Conservation (phyloP, 2,797 vertebrate species). For the Prionace glauca region DNA sequence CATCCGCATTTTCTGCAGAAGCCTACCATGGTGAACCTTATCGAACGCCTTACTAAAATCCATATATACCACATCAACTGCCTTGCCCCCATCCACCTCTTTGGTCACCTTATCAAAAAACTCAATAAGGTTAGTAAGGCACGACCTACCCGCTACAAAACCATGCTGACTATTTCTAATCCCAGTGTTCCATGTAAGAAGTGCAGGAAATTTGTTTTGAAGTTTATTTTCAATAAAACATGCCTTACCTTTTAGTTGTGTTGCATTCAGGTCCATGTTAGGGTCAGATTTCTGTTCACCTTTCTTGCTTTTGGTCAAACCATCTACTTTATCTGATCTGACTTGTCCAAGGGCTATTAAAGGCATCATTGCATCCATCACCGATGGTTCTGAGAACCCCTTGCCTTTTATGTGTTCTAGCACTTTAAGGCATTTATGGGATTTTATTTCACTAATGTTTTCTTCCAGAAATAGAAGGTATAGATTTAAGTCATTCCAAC, state of each 20-base stretch:
- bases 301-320: constrained; percentile 48
- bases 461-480: constrained; percentile 87
- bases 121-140: no score
- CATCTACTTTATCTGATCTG: constrained; percentile 75
- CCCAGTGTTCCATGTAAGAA: background rate
- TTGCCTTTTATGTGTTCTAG: constrained; percentile 77
- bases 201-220: background rate
- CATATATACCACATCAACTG: no score
- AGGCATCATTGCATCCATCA: constrained; percentile 74
- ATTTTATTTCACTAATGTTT: constrained; percentile 91
- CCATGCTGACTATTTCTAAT: no score
- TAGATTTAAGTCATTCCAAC: constrained; percentile 78
- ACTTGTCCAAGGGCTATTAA: constrained; percentile 76
- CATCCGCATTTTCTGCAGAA: no score
- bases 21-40: no score
- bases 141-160: no score
- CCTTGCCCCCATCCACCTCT: no score
- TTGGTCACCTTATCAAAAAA: no score
- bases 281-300: constrained; percentile 41
- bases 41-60: no score
- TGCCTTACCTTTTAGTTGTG: constrained; percentile 65
- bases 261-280: constrained; percentile 42
- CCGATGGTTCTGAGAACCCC: constrained; percentile 54
- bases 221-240: background rate
- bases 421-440: constrained; percentile 89